phyloP scores from a whole-genome alignment of 2,113 vertebrate genomes.

The Jacana jacana region DNA sequence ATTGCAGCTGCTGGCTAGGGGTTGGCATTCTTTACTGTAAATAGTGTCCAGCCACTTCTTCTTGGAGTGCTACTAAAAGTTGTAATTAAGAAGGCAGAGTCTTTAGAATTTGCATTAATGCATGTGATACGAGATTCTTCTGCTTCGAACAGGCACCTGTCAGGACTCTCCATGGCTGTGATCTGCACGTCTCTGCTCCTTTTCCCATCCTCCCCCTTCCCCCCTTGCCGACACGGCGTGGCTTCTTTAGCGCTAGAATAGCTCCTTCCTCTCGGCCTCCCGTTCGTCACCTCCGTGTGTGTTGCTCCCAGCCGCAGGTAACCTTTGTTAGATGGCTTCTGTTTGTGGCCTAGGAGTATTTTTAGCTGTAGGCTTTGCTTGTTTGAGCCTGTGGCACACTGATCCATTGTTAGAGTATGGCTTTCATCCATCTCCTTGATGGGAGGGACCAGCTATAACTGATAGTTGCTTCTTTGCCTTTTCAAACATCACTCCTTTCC shows the following conservation, averaged over 20 bases:
- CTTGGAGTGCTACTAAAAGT: not conserved
- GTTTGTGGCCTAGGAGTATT: constrained; percentile 57
- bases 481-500: constrained; percentile 66
- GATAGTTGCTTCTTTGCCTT: constrained; percentile 58
- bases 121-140: not conserved
- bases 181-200: constrained; percentile 11
- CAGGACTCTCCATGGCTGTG: constrained; percentile 27
- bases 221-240: not conserved
- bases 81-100: not conserved
- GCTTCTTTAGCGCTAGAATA: constrained; percentile 11
- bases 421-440: constrained; percentile 32
- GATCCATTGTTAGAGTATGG: constrained; percentile 31
- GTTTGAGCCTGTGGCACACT: constrained; percentile 34
- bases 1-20: not conserved
- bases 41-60: not conserved
- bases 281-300: constrained; percentile 9
- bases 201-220: not conserved
- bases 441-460: constrained; percentile 30
- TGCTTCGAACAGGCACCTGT: not conserved
- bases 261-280: not conserved
- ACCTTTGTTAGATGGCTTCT: constrained; percentile 50
- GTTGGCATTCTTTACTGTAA: not conserved
- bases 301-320: constrained; percentile 54
- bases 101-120: constrained; percentile 22
- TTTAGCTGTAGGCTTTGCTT: constrained; percentile 56